Base-by-base conservation (phyloP, 2,888 invertebrate genomes). In the Galerucella calmariensis region DNA sequence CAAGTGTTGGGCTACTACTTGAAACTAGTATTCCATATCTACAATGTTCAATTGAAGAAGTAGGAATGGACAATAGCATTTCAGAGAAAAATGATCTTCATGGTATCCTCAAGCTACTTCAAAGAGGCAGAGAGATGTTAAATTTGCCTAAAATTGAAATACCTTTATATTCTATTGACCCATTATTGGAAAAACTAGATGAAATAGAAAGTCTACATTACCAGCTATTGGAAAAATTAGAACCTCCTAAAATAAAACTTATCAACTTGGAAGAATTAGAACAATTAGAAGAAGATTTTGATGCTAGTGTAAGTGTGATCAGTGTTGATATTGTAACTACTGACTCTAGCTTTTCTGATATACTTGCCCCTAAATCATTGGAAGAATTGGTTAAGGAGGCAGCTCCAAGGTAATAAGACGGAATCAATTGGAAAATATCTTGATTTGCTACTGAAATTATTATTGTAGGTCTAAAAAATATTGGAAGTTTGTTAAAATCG, bases 381-480 rank as follows among this genome's bases (percentile, higher is more conserved):
- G 51, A 74, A 14, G 75, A 77, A 41, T 56, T 68, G 10, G 68
- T 79, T 12, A 67, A 65, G 44, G 74, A 75, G 70, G 69, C 73
- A 14, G 77, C 69, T 16, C 46, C 74, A 67, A 74, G 75, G 79
- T 77, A 76, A 67, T 5, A 41, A 41, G 1, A 41, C 1, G 35
- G 9, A 9, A 41, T 41, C 8, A 41, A 41, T 8, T 41, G 35
- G 35, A 41, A 41, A 41, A 41, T 41, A 9, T 41, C 35, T 41
- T 41, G 35, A 35, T 35, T 35, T 62, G n/a, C 53, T 2, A 51
- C 5, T 51, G n/a, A 51, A 46, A 59, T 67, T 58, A 8, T 48
- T 66, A 11, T 69, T 79, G 24, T 56, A 78, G 78, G 63, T 73
- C 69, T 51, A 69, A 72, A 14, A 69, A 69, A 10, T 61, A 75